Conservation (phyloP, 1,140 invertebrate genomes). For the Andrena cerasifolii region DNA sequence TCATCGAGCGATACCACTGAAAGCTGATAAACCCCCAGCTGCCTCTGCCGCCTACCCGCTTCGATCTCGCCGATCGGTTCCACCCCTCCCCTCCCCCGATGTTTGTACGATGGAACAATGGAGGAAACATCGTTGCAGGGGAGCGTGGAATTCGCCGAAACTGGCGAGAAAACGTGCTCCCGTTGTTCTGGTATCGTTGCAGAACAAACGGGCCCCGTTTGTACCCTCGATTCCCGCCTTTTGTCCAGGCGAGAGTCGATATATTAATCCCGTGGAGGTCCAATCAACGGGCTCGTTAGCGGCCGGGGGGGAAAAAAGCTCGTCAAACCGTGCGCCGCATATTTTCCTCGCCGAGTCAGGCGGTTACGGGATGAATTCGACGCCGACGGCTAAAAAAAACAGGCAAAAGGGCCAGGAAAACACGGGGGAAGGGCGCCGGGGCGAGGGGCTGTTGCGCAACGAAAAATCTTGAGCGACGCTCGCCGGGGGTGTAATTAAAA, state of each 20-base stretch:
- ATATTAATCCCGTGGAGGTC: neutral
- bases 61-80: conserved; percentile 22
- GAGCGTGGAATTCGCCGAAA: conserved; percentile 14
- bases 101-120: neutral
- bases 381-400: neutral
- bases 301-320: too few relatives aligned
- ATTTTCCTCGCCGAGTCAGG: neutral
- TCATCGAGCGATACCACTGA: too few relatives aligned
- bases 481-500: conserved; percentile 24
- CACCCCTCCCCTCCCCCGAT: too few relatives aligned
- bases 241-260: neutral
- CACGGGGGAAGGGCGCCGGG: neutral
- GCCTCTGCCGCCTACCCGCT: neutral
- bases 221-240: neutral
- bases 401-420: neutral
- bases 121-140: neutral
- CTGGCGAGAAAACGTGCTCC: neutral
- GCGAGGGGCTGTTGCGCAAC: conserved; percentile 9
- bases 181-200: conserved; percentile 9
- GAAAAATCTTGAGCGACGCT: neutral
- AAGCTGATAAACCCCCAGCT: too few relatives aligned
- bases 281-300: conserved; percentile 9
- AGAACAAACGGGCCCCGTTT: conserved; percentile 1
- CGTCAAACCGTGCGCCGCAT: neutral
- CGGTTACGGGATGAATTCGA: neutral